A percentile compares a stretch with the other conserved stretches of the same genome.
Evolutionary conservation across 2,888 invertebrate genomes (phyloP).

Genomic region (Dolichomitus sp.): DNA sequence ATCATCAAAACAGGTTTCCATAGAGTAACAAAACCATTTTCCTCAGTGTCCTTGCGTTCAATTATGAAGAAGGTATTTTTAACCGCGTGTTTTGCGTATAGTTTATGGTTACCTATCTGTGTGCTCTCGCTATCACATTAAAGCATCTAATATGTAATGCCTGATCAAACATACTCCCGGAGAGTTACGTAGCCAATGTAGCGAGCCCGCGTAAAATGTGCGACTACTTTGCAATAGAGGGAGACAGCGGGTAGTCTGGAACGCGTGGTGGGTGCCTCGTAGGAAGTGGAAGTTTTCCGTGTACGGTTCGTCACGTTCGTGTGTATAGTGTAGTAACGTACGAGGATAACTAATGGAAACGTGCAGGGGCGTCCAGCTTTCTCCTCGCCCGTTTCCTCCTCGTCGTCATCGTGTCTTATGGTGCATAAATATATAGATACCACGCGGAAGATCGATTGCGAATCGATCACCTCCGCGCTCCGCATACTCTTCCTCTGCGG

Average conservation of each 20-base stretch:
- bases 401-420: slow-evolving; percentile 44
- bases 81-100: background rate
- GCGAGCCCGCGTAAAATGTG: slow-evolving; percentile 19
- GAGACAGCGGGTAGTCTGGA: slow-evolving; percentile 43
- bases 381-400: slow-evolving; percentile 69
- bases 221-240: slow-evolving; percentile 29
- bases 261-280: slow-evolving; percentile 75
- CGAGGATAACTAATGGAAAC: slow-evolving; percentile 74
- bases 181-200: slow-evolving; percentile 29
- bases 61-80: background rate
- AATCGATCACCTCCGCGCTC: slow-evolving; percentile 55
- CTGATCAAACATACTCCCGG: slow-evolving; percentile 28
- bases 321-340: slow-evolving; percentile 68
- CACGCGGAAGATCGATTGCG: slow-evolving; percentile 63
- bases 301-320: slow-evolving; percentile 74
- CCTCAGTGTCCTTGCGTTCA: background rate
- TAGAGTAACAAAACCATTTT: too few species aligned
- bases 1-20: too few species aligned
- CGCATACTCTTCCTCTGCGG: slow-evolving; percentile 49
- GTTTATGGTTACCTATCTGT: background rate
- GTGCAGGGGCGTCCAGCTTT: slow-evolving; percentile 81
- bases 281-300: slow-evolving; percentile 77
- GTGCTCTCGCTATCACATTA: slow-evolving; percentile 1
- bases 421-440: slow-evolving; percentile 31
- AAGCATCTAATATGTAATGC: slow-evolving; percentile 15